A percentile compares a stretch with the other conserved stretches of the same genome.
These are phyloP conservation scores for Epizoanthus fatuus DNA, from an alignment of 92 coral and sea anemone species.

Conservation along the genomic window DNA sequence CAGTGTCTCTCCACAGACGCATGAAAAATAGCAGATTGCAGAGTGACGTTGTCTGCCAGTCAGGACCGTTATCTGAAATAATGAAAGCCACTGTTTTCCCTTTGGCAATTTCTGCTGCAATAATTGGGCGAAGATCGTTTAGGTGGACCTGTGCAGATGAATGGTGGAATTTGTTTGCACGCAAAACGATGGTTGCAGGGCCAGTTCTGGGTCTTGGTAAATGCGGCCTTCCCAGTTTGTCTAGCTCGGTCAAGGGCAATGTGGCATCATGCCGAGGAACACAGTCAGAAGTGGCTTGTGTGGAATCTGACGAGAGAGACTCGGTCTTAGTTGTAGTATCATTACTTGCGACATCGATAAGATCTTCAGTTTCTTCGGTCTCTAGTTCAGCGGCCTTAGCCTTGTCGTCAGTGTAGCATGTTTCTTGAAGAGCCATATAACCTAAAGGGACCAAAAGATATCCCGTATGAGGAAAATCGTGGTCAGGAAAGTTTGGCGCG, in stretches of 20 bases:
- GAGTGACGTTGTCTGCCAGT: too few species aligned
- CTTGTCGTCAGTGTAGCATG: too few species aligned
- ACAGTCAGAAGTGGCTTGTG: too few species aligned
- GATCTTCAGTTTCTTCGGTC: too few species aligned
- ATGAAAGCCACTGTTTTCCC: constrained; percentile 14
- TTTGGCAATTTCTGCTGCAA: constrained; percentile 11
- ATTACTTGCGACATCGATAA: too few species aligned
- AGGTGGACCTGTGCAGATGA: background rate
- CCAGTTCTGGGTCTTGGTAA: background rate
- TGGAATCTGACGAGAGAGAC: too few species aligned
- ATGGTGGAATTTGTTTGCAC: constrained; percentile 9
- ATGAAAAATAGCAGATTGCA: too few species aligned
- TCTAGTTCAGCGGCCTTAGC: too few species aligned
- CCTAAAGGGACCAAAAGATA: constrained; percentile 3
- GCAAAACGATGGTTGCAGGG: constrained; percentile 1
- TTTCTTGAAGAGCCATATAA: background rate
- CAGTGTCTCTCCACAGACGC: too few species aligned
- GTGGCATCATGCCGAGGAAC: too few species aligned
- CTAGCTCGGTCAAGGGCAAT: background rate
- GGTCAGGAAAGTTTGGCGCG: constrained; percentile 1
- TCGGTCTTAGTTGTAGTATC: too few species aligned
- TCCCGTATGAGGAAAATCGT: constrained; percentile 11
- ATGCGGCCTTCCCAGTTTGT: constrained; percentile 38
- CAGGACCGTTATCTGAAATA: too few species aligned
- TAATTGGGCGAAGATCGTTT: constrained; percentile 40